Conservation (phyloP, 2,113 vertebrate species). For the Zosterops lateralis region DNA sequence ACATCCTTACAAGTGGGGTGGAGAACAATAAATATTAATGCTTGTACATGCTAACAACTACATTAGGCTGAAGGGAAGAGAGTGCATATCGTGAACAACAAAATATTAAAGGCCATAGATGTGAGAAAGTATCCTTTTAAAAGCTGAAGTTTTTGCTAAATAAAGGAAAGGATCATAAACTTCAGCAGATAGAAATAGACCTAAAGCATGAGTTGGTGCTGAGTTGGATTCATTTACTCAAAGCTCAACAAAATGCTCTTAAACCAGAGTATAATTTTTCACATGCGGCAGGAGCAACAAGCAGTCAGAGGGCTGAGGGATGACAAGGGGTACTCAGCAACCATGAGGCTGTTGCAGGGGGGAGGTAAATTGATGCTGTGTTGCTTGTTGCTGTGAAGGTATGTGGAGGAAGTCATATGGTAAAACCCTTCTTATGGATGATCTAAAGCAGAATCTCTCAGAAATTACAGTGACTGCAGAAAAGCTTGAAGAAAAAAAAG, state of each 20-base stretch:
- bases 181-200: background rate
- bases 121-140: background rate
- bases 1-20: background rate
- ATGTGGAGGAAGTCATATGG: background rate
- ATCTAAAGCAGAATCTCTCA: background rate
- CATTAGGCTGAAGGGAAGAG: background rate
- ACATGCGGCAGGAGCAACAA: background rate
- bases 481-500: background rate
- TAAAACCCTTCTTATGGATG: background rate
- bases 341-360: background rate
- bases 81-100: background rate
- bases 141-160: background rate
- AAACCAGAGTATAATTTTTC: background rate
- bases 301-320: background rate
- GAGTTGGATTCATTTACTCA: background rate
- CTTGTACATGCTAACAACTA: background rate
- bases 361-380: background rate
- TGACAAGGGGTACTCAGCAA: background rate
- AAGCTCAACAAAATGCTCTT: background rate
- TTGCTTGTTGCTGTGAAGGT: background rate
- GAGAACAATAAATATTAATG: background rate
- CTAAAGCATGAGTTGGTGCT: background rate
- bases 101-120: background rate
- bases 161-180: background rate
- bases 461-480: background rate